Evolutionary conservation across 2,113 vertebrate genomes (phyloP).

Genomic region (Pica pica): DNA sequence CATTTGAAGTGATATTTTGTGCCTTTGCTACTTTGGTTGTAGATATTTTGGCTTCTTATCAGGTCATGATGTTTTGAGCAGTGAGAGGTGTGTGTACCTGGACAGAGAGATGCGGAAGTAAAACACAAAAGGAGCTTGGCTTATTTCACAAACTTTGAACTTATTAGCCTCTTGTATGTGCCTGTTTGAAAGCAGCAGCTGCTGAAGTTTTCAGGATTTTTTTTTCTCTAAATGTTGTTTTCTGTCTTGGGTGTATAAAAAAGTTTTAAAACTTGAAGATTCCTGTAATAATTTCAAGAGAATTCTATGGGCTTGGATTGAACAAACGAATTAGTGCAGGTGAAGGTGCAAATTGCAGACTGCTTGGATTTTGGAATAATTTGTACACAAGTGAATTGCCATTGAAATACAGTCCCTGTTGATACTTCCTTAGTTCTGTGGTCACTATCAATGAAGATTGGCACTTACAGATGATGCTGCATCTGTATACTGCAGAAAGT

Average conservation of each 20-base stretch:
- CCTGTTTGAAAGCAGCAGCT: not conserved
- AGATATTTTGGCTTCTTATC: not conserved
- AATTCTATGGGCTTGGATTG: not conserved
- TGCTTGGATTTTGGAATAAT: not conserved
- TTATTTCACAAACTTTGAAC: not conserved
- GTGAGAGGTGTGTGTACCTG: not conserved
- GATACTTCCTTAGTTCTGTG: not conserved
- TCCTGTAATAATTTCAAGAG: not conserved
- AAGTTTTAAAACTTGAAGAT: not conserved
- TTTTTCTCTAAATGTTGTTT: not conserved
- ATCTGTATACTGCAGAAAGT: not conserved
- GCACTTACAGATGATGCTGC: not conserved
- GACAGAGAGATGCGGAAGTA: not conserved
- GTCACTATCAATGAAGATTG: not conserved
- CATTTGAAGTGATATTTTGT: not conserved
- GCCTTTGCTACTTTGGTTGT: not conserved
- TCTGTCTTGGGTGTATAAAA: not conserved
- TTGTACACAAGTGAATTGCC: not conserved
- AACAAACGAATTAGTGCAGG: not conserved
- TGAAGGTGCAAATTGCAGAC: not conserved
- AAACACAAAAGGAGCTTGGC: not conserved
- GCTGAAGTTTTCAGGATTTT: not conserved
- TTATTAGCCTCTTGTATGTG: not conserved
- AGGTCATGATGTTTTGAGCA: not conserved
- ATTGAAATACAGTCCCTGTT: not conserved